Evolutionary conservation across 2,113 vertebrate species (phyloP), one percentile per base, ranked within the genome.

Genomic region (Colinus virginianus): DNA sequence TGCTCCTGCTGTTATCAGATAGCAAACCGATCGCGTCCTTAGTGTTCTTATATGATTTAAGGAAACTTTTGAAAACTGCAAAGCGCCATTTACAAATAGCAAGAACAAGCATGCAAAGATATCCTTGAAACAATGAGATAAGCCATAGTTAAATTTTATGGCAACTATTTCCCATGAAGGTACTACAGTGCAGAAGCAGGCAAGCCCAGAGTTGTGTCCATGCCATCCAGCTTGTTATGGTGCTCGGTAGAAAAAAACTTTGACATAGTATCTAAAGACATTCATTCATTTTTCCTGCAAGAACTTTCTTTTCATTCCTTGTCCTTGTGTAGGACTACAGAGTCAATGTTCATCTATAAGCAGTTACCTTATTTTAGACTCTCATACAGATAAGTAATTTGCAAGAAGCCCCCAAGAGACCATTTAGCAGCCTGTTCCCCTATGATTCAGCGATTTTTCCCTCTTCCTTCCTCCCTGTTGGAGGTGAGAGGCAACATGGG

Each of bases 41-140:
- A 67, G 69, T 46, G 72, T 74, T 90, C 70, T 85, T 42, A 83
- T 49, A 77, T 0, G 7, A 70, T 74, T 93, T 87, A 79, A 85
- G 68, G n/a, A 70, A 95, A 75, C 30, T 83, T 86, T 45, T 67
- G 51, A 91, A 74, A 96, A 87, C 78, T 19, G 62, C 13, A 1
- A 79, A 80, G 36, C 56, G 32, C 13, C 20, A 13, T 78, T 75
- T 84, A 94, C 26, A 48, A 53, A 64, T 28, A 83, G 36, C 38
- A 80, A 46, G n/a, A 67, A 91, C 85, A 90, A 59, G 36, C 36
- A 64, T 32, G 32, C 3, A 42, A 90, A 82, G 77, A 78, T 22
- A 69, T 45, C 63, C 78, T 78, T 83, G 59, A 85, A 94, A 90
- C 21, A 48, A 30, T 56, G 83, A 74, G 38, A 56, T 43, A 89